Base-by-base conservation (phyloP, 92 coral and sea anemone species). In the Heteractis magnifica region DNA sequence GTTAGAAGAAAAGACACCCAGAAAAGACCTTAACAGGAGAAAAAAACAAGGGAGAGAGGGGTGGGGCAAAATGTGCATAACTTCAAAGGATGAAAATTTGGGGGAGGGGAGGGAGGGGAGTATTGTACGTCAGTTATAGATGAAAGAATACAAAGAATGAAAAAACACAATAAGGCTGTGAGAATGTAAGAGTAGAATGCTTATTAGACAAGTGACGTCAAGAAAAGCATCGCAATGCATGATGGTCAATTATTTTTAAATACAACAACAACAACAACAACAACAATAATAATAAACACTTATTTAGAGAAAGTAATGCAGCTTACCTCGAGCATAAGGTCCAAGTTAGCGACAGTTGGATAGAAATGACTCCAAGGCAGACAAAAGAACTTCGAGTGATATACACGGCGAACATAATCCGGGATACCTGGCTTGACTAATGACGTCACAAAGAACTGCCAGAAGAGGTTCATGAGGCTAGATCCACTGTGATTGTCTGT, bases 281-380 rank as follows among this genome's bases (percentile, higher is more conserved):
- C 44, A 34, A 34, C 44, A 34, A 34, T 2, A 34, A 34, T 34
- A 34, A 34, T 34, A 34, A 34, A 34, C 44, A 34, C 44, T 34
- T 34, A 34, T 34, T 34, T 34, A 34, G 44, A 34, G 44, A 34
- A 26, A 34, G 44, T 34, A 0, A 34, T 34, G 44, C 44, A 34
- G 44, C 62, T 26, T 16, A 77, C 98, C 98, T 95, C 87, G 11
- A 85, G 79, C 98, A 95, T 95, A 51, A 92, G 91, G 11, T 94
- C 92, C 86, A 95, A 79, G 86, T 95, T 90, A 11, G 90, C 85
- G 20, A 92, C 84, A 11, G 98, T 95, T 11, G 98, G 98, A 23
- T 85, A 82, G 79, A 95, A 94, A 34, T 88, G 89, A 56, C 87
- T 79, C 98, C 98, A 95, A 4, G 98, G 95, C 49, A 95, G 90